Evolutionary conservation across 2,888 invertebrate genomes (phyloP), one percentile per base, ranked within the genome.

Genomic region (Pachliopta kotzebuea): DNA sequence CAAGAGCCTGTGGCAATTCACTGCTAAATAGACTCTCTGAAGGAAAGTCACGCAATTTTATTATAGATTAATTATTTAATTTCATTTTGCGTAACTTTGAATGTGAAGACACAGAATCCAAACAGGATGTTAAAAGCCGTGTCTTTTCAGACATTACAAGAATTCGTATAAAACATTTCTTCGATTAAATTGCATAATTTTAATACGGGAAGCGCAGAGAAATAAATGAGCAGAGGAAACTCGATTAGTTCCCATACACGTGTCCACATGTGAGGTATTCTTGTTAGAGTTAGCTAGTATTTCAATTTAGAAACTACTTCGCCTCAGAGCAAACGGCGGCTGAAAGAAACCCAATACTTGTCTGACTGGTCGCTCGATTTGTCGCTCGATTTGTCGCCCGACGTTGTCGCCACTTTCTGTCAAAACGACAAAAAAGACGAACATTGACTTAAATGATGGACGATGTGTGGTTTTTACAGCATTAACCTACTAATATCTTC

Each of bases 351-450:
- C 58, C 67, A 65, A 72, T 57, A 67, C 80, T 76, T 73, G 78
- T 77, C 74, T 76, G 77, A 84, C 83, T 75, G 75, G 80, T 85
- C 79, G 71, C 69, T 67, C 66, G 77, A 81, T 76, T 77, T 78
- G 80, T 85, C 79, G 71, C 69, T 67, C 66, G 77, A 81, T 76
- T 77, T 78, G 80, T 82, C 76, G 74, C 66, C 67, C 76, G 81
- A 83, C 78, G 73, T 72, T 69, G 70, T 63, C 56, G 42, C 69
- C 71, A 79, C 26, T 65, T 21, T n/a, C 45, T 42, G 60, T 52
- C 60, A 60, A 50, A 65, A 66, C 66, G 68, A 62, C 56, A 57
- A 50, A 61, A 49, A 21, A n/a, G 23, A 50, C 60, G 26, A 26
- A 57, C 68, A 54, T 20, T n/a, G 57, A 31, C 49, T 49, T 26